Conservation (phyloP, 2,888 invertebrate species). For the Drosophila affinis region DNA sequence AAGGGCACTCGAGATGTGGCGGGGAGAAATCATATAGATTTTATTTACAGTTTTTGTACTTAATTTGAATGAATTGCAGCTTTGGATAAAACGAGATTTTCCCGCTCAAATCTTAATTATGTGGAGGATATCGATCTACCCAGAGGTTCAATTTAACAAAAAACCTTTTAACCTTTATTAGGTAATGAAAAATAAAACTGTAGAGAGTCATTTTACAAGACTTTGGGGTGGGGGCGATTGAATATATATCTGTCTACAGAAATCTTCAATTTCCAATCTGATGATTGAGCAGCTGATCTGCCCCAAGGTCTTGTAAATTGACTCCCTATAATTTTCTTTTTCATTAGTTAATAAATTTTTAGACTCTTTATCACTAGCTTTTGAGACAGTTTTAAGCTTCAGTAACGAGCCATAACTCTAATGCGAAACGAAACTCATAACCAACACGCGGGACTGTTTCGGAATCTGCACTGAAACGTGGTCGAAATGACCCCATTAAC, state of each 20-base stretch:
- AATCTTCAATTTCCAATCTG: too few species aligned
- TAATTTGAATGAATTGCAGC: neutral
- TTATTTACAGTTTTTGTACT: neutral
- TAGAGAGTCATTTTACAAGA: too few species aligned
- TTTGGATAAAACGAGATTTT: neutral
- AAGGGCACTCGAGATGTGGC: neutral
- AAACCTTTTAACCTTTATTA: too few species aligned
- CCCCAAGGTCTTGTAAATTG: constrained; percentile 3
- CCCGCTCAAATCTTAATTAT: neutral
- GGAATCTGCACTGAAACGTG: constrained; percentile 35
- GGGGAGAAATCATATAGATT: neutral
- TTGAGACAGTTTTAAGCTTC: constrained; percentile 9
- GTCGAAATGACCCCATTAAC: constrained; percentile 54
- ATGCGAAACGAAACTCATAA: constrained; percentile 33
- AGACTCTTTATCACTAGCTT: constrained; percentile 21
- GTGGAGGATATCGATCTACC: neutral
- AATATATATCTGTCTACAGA: too few species aligned
- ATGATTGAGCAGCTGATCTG: too few species aligned
- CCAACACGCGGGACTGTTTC: constrained; percentile 35
- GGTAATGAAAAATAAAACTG: too few species aligned
- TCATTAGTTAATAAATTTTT: constrained; percentile 31
- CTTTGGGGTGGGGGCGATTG: too few species aligned
- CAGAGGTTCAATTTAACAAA: too few species aligned
- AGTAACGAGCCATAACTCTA: constrained; percentile 27
- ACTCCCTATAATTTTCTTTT: neutral